phyloP scores from a whole-genome alignment of 2,797 vertebrate genomes.

The Arctocebus calabarensis region DNA sequence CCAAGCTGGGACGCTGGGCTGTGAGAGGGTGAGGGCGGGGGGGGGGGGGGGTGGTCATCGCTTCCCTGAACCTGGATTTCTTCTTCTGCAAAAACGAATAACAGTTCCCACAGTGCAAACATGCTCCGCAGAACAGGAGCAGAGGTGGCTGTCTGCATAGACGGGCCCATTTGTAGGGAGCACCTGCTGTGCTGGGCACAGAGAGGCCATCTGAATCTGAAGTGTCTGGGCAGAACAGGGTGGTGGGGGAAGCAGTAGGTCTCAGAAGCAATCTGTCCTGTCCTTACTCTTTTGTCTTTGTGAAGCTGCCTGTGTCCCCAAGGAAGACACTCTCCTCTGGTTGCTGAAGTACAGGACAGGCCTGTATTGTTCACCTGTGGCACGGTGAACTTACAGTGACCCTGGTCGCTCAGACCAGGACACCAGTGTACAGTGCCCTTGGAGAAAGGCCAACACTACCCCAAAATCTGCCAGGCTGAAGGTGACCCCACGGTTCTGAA shows the following conservation, averaged over 20 bases:
- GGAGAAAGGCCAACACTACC: background rate
- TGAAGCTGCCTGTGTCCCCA: background rate
- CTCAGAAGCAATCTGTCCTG: accelerated
- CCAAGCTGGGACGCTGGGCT: background rate
- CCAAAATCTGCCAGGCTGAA: background rate
- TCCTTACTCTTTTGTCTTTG: background rate
- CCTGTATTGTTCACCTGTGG: background rate
- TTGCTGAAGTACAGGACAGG: accelerated
- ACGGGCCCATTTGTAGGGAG: accelerated
- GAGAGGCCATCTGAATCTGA: background rate
- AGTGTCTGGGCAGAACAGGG: background rate
- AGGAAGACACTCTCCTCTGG: background rate
- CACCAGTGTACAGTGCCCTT: background rate
- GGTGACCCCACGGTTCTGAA: background rate
- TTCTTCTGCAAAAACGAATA: background rate
- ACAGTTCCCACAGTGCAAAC: accelerated
- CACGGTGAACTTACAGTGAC: accelerated
- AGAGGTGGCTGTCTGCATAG: background rate
- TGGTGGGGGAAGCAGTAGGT: accelerated
- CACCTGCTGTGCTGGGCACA: accelerated
- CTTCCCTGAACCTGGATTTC: background rate
- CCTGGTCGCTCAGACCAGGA: background rate
- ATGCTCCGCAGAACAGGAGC: accelerated
- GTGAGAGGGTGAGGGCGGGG: background rate
- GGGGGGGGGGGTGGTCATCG: background rate